Base-by-base conservation (phyloP, 1,140 invertebrate genomes). In the Eriosoma lanigerum region DNA sequence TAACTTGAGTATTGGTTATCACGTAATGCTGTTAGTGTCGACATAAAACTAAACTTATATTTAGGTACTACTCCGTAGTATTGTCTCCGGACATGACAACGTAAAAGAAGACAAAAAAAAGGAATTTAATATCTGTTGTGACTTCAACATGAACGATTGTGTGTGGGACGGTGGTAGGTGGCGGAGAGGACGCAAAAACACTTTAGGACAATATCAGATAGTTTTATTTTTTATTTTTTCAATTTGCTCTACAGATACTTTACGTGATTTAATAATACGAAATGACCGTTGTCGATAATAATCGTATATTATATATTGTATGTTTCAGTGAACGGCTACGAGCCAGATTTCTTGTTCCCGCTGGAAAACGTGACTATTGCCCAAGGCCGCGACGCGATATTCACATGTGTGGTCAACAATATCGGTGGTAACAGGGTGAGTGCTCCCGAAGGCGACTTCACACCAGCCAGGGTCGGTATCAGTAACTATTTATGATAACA, bases 351-450 rank as follows among this genome's bases (percentile, higher is more conserved):
- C 88, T 89, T 92, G 82, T 91, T 90, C 84, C 93, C 93, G 52
- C 87, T 95, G 88, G 91, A 93, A 87, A 95, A 95, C 88, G 90
- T 95, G 86, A 94, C 93, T 82, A 92, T 94, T 82, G 90, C 93
- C 72, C 92, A 94, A 86, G 93, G 94, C 72, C 89, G 93, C 83
- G 93, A 95, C 86, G 94, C 93, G 82, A 93, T 92, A 83, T 94
- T 96, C 87, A 95, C 93, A 81, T 95, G 94, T 85, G 92, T 94
- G 84, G 93, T 96, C 83, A 94, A 93, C 88, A 94, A 95, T 89
- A 90, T 96, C 85, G 93, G 93, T 85, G 92, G 93, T 90, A 93
- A 94, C 89, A 92, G 93, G 93, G 93, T 95, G 93, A 93, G 93
- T 94, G 91, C 91, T 89, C 56, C 75, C 10, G 75, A 78, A 78